phyloP scores from a whole-genome alignment of 2,888 invertebrate genomes.

The Stictocephala bisonia region DNA sequence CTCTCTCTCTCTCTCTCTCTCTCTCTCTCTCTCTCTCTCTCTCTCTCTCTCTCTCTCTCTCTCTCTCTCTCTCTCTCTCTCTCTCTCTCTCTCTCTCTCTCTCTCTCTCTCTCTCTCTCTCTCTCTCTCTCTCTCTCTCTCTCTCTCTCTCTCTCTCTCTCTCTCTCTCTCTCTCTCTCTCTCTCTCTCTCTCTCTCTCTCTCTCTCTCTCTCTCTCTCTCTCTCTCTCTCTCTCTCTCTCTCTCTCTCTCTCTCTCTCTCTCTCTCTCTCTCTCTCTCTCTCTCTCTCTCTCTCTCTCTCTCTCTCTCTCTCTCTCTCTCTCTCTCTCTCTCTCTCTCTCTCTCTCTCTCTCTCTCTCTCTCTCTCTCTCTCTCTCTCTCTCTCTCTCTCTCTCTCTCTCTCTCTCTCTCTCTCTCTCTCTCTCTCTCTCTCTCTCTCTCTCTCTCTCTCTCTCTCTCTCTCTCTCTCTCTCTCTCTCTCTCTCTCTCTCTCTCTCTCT shows the following conservation, averaged over 20 bases:
- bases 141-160: background rate
- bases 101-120: background rate
- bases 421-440: background rate
- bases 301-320: background rate
- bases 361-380: background rate
- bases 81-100: background rate
- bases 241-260: background rate
- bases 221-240: background rate
- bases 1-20: background rate
- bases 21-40: background rate
- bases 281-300: background rate
- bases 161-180: background rate
- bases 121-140: background rate
- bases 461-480: background rate
- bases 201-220: background rate
- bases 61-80: background rate
- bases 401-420: background rate
- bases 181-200: background rate
- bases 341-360: background rate
- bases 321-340: background rate
- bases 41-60: background rate
- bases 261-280: background rate
- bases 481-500: background rate
- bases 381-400: background rate
- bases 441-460: background rate